Base-by-base conservation (phyloP, 2,888 invertebrate species). In the Caenorhabditis sp. region DNA sequence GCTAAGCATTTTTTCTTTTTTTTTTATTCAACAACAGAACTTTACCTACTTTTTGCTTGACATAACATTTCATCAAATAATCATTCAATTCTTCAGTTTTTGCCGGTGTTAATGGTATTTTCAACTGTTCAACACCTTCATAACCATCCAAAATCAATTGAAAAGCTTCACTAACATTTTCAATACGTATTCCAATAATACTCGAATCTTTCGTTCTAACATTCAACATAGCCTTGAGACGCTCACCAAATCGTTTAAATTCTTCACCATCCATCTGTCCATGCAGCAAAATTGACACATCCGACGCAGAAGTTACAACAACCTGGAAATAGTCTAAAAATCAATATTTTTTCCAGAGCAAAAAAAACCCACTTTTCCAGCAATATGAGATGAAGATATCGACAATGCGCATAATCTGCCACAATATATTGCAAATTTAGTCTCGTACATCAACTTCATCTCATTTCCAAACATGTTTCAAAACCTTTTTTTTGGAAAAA, bases 351-450 rank as follows among this genome's bases (percentile, higher is more conserved):
- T 12, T 36, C 5, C 6, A 36, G 12, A n/a, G n/a, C n/a, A 27
- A 24, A 26, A 24, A 14, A 1, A 26, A 37, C 27, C n/a, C 19
- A 36, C 57, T 19, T 66, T 5, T 0, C 36, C 43, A 6, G 24
- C 24, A 0, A 62, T 51, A 4, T n/a, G 1, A 19, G 49, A 14
- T 0, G 61, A 43, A 31, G 37, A 23, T 1, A 72, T 65, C 0
- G 54, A 37, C n/a, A 72, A 49, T 1, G 72, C 53, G 24, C 67
- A 68, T 1, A 72, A 54, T 19, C 72, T 61, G 27, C 67, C 68
- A 17, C 62, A 58, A 43, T 65, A 62, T 6, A 72, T 53, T 1
- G 72, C 66, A 6, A 57, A 58, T 5, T 65, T 43, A n/a, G 67
- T 68, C n/a, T 68, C 72, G 51, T 67, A 72, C 23, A 72, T 23